A percentile compares a stretch with the other conserved stretches of the same genome.
Evolutionary conservation across 2,797 vertebrate species (phyloP).

Genomic region (Gastrophryne carolinensis): DNA sequence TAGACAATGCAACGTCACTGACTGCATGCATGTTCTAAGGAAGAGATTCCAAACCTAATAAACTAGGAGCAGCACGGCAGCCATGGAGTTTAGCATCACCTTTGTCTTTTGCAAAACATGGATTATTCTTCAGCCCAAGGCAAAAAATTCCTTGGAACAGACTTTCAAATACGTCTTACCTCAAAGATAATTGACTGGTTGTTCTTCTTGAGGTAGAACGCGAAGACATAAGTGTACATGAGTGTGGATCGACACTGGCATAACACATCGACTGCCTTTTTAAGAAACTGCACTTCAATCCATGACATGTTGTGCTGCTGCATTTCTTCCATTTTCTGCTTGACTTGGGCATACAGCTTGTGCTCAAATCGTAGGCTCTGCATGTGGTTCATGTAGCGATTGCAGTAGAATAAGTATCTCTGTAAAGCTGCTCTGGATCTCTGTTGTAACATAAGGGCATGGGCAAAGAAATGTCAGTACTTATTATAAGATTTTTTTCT

Average conservation of each 20-base stretch:
- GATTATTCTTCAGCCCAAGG: no score
- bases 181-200: constrained; percentile 99
- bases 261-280: constrained; percentile 97
- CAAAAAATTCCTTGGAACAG: no score
- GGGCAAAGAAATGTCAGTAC: constrained; percentile 58
- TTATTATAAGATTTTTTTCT: no score
- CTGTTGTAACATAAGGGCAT: no score
- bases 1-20: no score
- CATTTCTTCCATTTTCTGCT: constrained; percentile 99
- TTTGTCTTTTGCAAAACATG: no score
- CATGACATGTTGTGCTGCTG: constrained; percentile 99
- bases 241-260: constrained; percentile 99
- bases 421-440: constrained; percentile 95
- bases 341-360: constrained; percentile 98
- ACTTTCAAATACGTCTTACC: constrained; percentile 76
- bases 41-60: no score
- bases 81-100: no score
- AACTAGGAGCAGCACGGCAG: no score
- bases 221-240: constrained; percentile 99
- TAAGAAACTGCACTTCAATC: constrained; percentile 99
- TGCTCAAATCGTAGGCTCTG: constrained; percentile 99
- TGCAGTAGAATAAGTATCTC: constrained; percentile 99
- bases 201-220: constrained; percentile 99
- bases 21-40: no score
- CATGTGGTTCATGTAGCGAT: constrained; percentile 99